Percentiles rank a stretch among this genome's conserved stretches.
phyloP scores from a whole-genome alignment of 2,113 vertebrate genomes.

The Bothrops jararaca region DNA sequence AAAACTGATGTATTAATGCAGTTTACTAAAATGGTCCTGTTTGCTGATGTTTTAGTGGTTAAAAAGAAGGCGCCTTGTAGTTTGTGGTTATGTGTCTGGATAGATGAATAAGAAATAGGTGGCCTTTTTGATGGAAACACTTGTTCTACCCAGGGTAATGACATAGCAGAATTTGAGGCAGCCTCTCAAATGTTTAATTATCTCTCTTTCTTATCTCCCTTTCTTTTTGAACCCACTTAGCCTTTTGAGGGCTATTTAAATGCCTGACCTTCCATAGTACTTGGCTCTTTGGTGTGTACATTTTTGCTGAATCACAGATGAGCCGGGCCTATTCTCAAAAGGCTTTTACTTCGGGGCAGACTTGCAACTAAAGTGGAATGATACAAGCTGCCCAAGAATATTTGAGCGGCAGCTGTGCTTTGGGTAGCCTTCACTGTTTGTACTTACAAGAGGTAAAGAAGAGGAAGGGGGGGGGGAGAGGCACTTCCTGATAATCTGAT shows the following conservation, averaged over 20 bases:
- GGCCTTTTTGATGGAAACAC: neutral
- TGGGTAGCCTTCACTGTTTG: conserved; percentile 49
- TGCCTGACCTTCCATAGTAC: neutral
- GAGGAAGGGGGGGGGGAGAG: conserved; percentile 6
- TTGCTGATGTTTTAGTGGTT: neutral
- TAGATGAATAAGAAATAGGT: neutral
- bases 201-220: neutral
- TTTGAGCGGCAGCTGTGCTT: conserved; percentile 41
- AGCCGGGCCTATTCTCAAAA: neutral
- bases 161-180: neutral
- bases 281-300: neutral
- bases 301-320: neutral
- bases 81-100: neutral
- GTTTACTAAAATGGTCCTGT: neutral
- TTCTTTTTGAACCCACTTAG: neutral
- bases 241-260: neutral
- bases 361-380: conserved; percentile 37
- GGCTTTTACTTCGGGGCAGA: neutral
- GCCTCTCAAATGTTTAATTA: neutral
- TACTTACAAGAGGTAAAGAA: conserved; percentile 42
- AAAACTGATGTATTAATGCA: neutral
- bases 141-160: neutral
- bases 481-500: conserved; percentile 68
- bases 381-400: conserved; percentile 34
- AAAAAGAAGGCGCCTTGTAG: neutral